Conservation (phyloP, 1,140 invertebrate genomes). For the Amphibalanus amphitrite region DNA sequence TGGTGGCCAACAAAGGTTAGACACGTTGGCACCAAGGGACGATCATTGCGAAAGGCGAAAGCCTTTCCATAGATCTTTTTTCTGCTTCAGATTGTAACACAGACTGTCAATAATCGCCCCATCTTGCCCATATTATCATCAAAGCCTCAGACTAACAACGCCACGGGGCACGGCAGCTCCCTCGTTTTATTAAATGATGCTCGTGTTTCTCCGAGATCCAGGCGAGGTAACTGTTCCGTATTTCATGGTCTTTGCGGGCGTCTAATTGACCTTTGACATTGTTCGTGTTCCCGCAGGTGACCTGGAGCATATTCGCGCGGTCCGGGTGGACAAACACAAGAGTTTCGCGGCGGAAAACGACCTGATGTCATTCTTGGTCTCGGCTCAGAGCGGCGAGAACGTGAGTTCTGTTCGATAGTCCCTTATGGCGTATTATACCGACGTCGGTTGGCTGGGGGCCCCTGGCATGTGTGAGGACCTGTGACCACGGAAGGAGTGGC, state of each 20-base stretch:
- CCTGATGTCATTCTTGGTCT: background rate
- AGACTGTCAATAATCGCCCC: too few species aligned
- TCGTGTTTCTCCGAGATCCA: background rate
- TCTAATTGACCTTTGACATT: background rate
- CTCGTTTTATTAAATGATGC: background rate
- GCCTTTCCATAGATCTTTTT: background rate
- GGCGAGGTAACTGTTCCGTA: too few species aligned
- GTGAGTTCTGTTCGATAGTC: background rate
- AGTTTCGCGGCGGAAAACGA: slow-evolving; percentile 36
- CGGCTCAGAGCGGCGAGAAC: background rate
- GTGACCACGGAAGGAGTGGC: too few species aligned
- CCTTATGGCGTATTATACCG: too few species aligned
- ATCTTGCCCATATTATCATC: too few species aligned
- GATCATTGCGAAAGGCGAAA: background rate
- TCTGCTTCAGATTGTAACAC: background rate
- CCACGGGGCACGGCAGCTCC: too few species aligned
- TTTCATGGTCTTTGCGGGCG: background rate
- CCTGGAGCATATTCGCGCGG: slow-evolving; percentile 41
- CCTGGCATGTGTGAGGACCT: too few species aligned
- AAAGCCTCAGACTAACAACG: too few species aligned
- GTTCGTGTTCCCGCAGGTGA: slow-evolving; percentile 15
- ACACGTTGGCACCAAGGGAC: slow-evolving; percentile 19
- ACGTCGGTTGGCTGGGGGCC: too few species aligned
- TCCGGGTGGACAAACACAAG: slow-evolving; percentile 55
- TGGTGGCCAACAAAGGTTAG: slow-evolving; percentile 69